Conservation (phyloP, 1,140 invertebrate genomes). For the Philotrypesis tridentata region DNA sequence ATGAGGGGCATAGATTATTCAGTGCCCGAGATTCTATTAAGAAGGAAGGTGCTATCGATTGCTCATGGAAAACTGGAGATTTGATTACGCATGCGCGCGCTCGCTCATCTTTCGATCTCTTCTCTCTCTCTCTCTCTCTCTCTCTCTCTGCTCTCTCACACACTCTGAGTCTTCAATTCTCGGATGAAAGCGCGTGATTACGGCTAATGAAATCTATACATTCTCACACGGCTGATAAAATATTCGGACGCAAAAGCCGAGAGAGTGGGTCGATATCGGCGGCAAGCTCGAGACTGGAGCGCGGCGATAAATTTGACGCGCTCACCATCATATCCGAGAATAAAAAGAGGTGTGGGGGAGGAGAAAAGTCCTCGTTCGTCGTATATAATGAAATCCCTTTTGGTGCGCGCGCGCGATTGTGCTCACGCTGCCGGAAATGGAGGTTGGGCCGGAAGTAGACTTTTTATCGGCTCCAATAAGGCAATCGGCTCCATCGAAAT, state of each 20-base stretch:
- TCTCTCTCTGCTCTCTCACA: no score
- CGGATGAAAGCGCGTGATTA: no score
- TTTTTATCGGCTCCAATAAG: conserved; percentile 49
- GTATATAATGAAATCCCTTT: conserved; percentile 45
- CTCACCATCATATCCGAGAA: conserved; percentile 30
- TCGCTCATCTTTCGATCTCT: background rate
- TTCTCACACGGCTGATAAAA: no score
- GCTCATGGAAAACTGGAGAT: background rate
- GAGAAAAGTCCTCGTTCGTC: conserved; percentile 15
- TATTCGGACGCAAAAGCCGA: no score
- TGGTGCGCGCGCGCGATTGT: background rate
- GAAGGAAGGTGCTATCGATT: background rate
- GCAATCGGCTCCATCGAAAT: conserved; percentile 45
- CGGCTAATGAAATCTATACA: background rate
- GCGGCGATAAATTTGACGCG: conserved; percentile 26
- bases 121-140: background rate
- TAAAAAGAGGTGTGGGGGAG: no score
- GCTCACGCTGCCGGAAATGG: background rate
- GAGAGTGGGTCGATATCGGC: no score
- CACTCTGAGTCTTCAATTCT: no score
- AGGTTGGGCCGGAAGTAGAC: background rate
- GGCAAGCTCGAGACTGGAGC: conserved; percentile 5
- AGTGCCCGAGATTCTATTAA: no score
- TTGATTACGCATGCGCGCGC: background rate
- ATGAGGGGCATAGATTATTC: background rate